These are phyloP conservation scores for Amphipoea lucens DNA, from an alignment of 2,888 invertebrate species.

Conservation along the genomic window DNA sequence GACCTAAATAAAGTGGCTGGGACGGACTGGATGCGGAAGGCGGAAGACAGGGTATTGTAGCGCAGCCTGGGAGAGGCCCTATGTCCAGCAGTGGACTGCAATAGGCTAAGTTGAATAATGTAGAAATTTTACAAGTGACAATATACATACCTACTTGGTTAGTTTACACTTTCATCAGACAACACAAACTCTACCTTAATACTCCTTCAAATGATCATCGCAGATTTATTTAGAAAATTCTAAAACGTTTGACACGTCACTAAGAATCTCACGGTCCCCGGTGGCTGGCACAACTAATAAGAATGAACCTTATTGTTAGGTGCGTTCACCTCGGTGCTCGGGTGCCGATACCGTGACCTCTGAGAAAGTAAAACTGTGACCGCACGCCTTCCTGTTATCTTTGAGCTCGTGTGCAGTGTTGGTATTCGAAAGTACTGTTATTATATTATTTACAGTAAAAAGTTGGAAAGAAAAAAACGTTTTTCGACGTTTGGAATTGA, in stretches of 20 bases:
- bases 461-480: background rate
- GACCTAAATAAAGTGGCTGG: no score
- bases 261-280: slow-evolving; percentile 55
- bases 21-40: no score
- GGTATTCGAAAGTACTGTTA: slow-evolving; percentile 37
- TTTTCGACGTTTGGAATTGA: background rate
- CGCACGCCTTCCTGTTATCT: slow-evolving; percentile 55
- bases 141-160: background rate
- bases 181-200: background rate
- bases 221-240: slow-evolving; percentile 28
- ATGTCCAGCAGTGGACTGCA: no score
- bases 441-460: slow-evolving; percentile 18
- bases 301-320: slow-evolving; percentile 69
- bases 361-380: slow-evolving; percentile 65
- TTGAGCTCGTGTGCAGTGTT: slow-evolving; percentile 33
- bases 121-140: background rate
- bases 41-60: no score
- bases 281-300: slow-evolving; percentile 63
- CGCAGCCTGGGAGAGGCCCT: no score
- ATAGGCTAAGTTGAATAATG: no score
- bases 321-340: slow-evolving; percentile 67
- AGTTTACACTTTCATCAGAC: background rate
- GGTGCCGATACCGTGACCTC: slow-evolving; percentile 66
- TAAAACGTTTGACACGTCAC: slow-evolving; percentile 30
- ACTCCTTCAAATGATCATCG: background rate